Evolutionary conservation across 1,140 invertebrate genomes (phyloP), one percentile per base, ranked within the genome.

Genomic region (Pseudomyrmex concolor): DNA sequence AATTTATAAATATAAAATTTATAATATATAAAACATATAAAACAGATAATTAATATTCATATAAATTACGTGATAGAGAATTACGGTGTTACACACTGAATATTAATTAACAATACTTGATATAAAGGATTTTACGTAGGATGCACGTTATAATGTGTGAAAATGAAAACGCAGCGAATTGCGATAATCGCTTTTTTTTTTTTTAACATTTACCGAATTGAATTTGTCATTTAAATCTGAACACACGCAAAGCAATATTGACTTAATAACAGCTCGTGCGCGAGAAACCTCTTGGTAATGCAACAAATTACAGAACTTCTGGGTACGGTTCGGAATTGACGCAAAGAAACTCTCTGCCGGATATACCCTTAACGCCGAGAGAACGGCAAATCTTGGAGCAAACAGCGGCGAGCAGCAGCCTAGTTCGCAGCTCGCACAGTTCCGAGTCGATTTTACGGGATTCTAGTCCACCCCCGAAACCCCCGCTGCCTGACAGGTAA

Each of bases 291-390:
- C 34, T 34, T 34, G 0, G 34, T 34, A 34, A 34, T 34, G 5
- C 34, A 34, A 34, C 34, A 7, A 34, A 71, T 86, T 59, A 71
- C 89, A 94, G 94, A 87, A 92, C 92, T 63, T 94, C 94, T 54
- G 93, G 93, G 62, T 94, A 94, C 71, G 91, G 90, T 74, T 92
- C 92, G 59, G 94, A 94, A 84, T 50, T 94, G 34, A 90, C 93
- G 43, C 96, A 96, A 90, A 94, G 96, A 88, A 96, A 95, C 90
- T 97, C 96, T 55, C 93, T 97, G 67, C 96, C 96, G 64, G 98
- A 98, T 94, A 98, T 99, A 87, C 96, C 97, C 5, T 91, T 97
- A 83, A 97, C 97, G 85, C 97, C 97, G 22, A 96, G 96, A 74
- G 96, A 97, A 93, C 94, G 96, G 63, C 95, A 96, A 85, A 95